These are phyloP conservation scores for Phyllostomus discolor DNA, from an alignment of 2,113 vertebrate genomes.

Conservation along the genomic window DNA sequence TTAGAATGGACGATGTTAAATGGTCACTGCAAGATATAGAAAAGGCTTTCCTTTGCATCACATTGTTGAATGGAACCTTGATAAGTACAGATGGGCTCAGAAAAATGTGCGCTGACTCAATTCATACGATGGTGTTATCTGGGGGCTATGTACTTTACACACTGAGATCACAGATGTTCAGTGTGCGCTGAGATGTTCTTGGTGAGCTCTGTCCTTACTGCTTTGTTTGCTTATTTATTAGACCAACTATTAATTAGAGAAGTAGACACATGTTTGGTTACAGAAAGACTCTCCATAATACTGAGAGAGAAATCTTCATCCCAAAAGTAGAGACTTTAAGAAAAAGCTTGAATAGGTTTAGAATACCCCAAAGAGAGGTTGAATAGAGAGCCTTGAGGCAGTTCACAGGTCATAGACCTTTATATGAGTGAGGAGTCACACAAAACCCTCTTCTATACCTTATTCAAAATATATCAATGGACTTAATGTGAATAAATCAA, in stretches of 20 bases:
- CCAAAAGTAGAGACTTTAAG: neutral
- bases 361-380: conserved; percentile 47
- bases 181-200: neutral
- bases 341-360: neutral
- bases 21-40: neutral
- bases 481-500: conserved; percentile 66
- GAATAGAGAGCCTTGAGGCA: conserved; percentile 57
- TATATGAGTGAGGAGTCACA: neutral
- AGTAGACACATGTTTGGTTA: neutral
- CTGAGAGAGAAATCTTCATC: conserved; percentile 15
- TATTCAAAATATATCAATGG: conserved; percentile 66
- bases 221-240: conserved; percentile 12
- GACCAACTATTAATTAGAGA: neutral
- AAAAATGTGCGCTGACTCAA: neutral
- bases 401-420: conserved; percentile 54
- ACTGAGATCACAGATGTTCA: neutral
- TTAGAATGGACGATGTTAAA: neutral
- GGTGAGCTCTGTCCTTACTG: neutral
- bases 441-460: conserved; percentile 24
- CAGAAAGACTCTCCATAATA: neutral
- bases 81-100: neutral
- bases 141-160: neutral
- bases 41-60: neutral
- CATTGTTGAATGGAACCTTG: neutral
- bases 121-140: conserved; percentile 16